Base-by-base conservation (phyloP, 1,140 invertebrate genomes). In the Chrysopa pallens region DNA sequence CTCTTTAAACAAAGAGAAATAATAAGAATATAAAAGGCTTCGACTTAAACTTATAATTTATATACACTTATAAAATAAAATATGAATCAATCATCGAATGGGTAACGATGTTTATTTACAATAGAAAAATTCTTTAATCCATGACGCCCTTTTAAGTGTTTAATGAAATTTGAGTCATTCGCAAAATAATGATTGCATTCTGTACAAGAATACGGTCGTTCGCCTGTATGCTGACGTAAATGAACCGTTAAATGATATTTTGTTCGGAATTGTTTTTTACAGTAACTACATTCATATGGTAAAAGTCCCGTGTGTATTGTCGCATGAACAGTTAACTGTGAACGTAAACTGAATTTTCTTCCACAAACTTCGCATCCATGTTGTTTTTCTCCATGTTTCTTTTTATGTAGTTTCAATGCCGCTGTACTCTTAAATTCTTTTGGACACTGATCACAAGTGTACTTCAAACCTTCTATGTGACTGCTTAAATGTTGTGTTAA, bases 401-500 rank as follows among this genome's bases (percentile, higher is more conserved):
- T 48, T 46, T 48, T 52, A 42, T 55, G 53, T 6, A 50, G 44
- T 27, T 51, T 50, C n/a, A 55, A 33, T 6, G 53, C 47, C 6
- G 48, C 46, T 7, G 53, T 49, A 13, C 52, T 55, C 28, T 49
- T 40, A 8, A 46, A 50, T 29, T 58, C 56, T 49, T 70, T 69
- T 1, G 60, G 58, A 46, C 73, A 76, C 6, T 69, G 55, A 8
- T 64, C 52, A 48, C 74, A 76, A 9, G 57, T 54, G 48, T 74
- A 77, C 0, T 74, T 70, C 23, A 74, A 54, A 44, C 76, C 73
- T 36, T 76, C 72, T 1, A 73, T 85, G 50, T 87, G 83, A 13
- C 74, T 80, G 28, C 80, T 63, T 52, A 79, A 72, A 48, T 88
- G 84, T 1, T 82, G 64, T 46, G 73, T 77, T 31, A 88, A 43